Evolutionary conservation across 2,797 vertebrate genomes (phyloP).

Genomic region (Pseudochromis fuscus): DNA sequence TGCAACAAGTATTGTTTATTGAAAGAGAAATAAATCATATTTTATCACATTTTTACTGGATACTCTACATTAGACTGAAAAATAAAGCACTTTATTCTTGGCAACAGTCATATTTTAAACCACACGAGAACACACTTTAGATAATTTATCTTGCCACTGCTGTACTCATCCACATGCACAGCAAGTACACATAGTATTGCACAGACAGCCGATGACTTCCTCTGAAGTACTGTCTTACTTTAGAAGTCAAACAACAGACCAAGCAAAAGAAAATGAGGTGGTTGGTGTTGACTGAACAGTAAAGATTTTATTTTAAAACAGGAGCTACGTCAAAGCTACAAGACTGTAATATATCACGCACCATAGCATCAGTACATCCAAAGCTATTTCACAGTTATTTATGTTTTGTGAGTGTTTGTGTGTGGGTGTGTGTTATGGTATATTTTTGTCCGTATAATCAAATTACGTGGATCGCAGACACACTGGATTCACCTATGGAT

Average conservation of each 20-base stretch:
- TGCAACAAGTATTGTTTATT: too few relatives aligned
- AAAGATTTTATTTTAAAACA: constrained; percentile 14
- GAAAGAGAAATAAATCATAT: not conserved
- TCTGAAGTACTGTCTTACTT: too few relatives aligned
- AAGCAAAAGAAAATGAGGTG: too few relatives aligned
- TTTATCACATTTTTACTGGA: not conserved
- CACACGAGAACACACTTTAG: constrained; percentile 16
- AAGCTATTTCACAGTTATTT: not conserved
- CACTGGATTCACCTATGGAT: not conserved
- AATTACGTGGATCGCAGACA: not conserved
- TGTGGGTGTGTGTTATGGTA: not conserved
- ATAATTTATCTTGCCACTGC: not conserved
- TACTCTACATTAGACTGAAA: not conserved
- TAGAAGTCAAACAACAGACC: too few relatives aligned
- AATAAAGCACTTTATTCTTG: not conserved
- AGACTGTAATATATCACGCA: constrained; percentile 1
- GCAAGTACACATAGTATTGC: constrained; percentile 8
- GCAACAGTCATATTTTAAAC: constrained; percentile 16
- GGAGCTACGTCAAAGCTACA: not conserved
- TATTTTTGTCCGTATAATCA: constrained; percentile 8
- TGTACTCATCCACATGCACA: constrained; percentile 32
- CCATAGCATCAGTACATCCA: not conserved
- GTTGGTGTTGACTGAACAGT: not conserved
- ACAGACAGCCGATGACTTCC: not conserved
- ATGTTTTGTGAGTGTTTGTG: not conserved